These are phyloP conservation scores for Papilio demoleus DNA, from an alignment of 2,888 invertebrate species.

Conservation along the genomic window DNA sequence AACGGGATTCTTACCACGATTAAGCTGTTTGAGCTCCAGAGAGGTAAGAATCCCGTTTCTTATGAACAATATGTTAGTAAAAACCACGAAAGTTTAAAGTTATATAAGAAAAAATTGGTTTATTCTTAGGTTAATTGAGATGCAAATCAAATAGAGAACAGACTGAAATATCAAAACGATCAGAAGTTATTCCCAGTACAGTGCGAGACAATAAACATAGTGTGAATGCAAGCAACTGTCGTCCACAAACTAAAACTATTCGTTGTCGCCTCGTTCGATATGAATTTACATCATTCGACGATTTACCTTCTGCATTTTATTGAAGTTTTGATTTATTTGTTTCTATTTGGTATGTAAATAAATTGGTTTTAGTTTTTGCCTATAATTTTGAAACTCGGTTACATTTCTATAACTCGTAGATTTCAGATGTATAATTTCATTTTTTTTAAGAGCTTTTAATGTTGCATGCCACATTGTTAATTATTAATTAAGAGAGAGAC, in stretches of 20 bases:
- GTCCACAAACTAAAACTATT: slow-evolving; percentile 14
- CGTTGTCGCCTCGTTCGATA: slow-evolving; percentile 15
- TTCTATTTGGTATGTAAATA: neutral
- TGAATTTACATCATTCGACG: slow-evolving; percentile 18
- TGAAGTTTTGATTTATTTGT: slow-evolving; percentile 14
- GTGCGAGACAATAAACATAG: slow-evolving; percentile 20
- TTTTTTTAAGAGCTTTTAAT: too few species aligned
- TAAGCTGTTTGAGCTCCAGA: too few species aligned
- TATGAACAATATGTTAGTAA: too few species aligned
- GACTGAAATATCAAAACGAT: neutral
- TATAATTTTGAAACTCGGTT: too few species aligned
- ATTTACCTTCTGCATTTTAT: slow-evolving; percentile 24
- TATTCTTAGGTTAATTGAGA: neutral
- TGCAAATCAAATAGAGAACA: neutral
- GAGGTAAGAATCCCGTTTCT: too few species aligned
- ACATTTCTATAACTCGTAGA: too few species aligned
- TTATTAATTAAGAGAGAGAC: too few species aligned
- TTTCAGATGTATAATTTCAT: too few species aligned
- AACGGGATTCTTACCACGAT: too few species aligned
- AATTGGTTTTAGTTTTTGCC: neutral
- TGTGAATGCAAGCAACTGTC: slow-evolving; percentile 15
- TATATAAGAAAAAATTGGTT: too few species aligned
- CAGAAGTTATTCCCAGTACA: slow-evolving; percentile 12
- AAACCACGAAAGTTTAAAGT: too few species aligned
- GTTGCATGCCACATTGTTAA: too few species aligned